A percentile compares a stretch with the other conserved stretches of the same genome.
phyloP scores from a whole-genome alignment of 2,113 vertebrate genomes.

The Orthonyx spaldingii region DNA sequence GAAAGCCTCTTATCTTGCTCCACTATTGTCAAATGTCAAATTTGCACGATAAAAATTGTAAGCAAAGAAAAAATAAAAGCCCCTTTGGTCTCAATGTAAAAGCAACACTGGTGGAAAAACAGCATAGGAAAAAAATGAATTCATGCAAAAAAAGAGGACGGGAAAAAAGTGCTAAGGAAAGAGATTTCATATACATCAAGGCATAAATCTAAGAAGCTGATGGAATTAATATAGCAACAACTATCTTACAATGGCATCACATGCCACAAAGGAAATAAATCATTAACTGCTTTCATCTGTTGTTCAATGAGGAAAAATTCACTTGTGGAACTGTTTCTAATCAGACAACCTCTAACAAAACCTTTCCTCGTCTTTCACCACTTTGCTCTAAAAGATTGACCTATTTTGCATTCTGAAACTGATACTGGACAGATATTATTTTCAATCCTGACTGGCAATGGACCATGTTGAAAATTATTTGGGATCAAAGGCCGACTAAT shows the following conservation, averaged over 20 bases:
- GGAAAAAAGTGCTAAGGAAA: neutral
- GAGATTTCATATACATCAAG: neutral
- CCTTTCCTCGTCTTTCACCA: neutral
- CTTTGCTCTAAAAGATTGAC: neutral
- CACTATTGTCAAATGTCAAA: constrained; percentile 59
- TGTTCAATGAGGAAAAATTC: constrained; percentile 27
- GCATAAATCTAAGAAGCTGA: constrained; percentile 29
- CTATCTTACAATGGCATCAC: neutral
- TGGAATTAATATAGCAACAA: neutral
- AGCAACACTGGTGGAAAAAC: constrained; percentile 7
- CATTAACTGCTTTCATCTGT: neutral
- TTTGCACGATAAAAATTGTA: constrained; percentile 64
- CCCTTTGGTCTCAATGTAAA: neutral
- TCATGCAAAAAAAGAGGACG: neutral
- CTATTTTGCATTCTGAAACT: neutral
- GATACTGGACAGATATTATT: neutral
- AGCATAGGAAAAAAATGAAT: constrained; percentile 3
- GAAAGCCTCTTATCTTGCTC: constrained; percentile 54
- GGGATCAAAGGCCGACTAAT: neutral
- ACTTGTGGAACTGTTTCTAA: constrained; percentile 17
- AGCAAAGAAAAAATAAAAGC: constrained; percentile 44
- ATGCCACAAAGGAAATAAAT: constrained; percentile 28
- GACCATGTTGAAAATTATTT: neutral
- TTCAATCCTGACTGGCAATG: neutral
- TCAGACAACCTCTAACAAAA: neutral